phyloP scores from a whole-genome alignment of 2,113 vertebrate species.

The Mesocricetus auratus region DNA sequence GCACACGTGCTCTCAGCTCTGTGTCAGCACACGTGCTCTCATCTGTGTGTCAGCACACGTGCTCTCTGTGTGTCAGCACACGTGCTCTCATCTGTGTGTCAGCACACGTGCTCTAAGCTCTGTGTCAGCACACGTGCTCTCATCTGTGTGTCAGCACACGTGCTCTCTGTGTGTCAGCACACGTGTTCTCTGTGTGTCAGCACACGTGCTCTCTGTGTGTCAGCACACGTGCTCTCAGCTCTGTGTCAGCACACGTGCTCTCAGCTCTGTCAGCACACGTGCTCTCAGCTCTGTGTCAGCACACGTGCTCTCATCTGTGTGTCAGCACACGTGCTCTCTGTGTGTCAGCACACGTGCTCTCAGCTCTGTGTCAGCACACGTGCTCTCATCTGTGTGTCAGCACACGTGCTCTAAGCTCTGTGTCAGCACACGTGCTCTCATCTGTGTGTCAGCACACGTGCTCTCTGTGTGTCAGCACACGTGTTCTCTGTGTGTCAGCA shows the following conservation, averaged over 20 bases:
- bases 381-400: not conserved
- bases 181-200: not conserved
- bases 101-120: accelerated
- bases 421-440: accelerated
- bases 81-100: not conserved
- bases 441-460: accelerated
- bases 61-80: not conserved
- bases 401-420: accelerated
- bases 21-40: accelerated
- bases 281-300: not conserved
- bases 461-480: accelerated
- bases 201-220: accelerated
- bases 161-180: not conserved
- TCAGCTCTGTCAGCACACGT: not conserved
- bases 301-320: accelerated
- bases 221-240: accelerated
- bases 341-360: accelerated
- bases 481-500: not conserved
- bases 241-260: accelerated
- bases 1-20: accelerated
- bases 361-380: not conserved
- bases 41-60: accelerated
- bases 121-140: accelerated
- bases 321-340: accelerated
- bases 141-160: accelerated